phyloP scores from a whole-genome alignment of 2,888 invertebrate species.

The Eupithecia abbreviata region DNA sequence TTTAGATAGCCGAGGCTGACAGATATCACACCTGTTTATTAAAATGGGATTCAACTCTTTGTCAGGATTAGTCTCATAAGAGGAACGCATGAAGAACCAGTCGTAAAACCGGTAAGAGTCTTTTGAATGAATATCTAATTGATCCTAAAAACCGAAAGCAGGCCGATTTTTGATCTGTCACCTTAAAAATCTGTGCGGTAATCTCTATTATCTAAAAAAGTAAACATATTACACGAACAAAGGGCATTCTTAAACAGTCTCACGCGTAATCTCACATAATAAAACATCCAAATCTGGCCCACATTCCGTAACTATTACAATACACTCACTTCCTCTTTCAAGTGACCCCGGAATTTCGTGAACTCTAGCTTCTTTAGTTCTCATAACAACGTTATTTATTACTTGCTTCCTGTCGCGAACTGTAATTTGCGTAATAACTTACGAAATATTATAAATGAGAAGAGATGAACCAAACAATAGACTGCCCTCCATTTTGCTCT shows the following conservation, averaged over 20 bases:
- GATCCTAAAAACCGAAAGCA: not conserved
- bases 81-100: not conserved
- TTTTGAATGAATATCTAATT: not conserved
- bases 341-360: constrained; percentile 41
- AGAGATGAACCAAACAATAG: constrained; percentile 65
- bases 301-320: constrained; percentile 41
- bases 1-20: constrained; percentile 15
- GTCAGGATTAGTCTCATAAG: not conserved
- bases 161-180: not conserved
- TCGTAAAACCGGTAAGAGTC: not conserved
- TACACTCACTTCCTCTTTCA: constrained; percentile 40
- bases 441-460: constrained; percentile 58
- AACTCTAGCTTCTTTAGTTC: constrained; percentile 48
- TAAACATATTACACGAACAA: constrained; percentile 16
- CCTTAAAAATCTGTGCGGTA: not conserved
- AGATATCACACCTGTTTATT: constrained; percentile 9
- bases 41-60: not conserved
- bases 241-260: constrained; percentile 19
- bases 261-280: constrained; percentile 36
- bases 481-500: constrained; percentile 63
- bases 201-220: constrained; percentile 14
- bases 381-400: constrained; percentile 50
- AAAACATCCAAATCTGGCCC: constrained; percentile 35
- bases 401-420: constrained; percentile 51
- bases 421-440: constrained; percentile 63